phyloP scores from a whole-genome alignment of 2,888 invertebrate genomes.

The Callinectes sapidus region DNA sequence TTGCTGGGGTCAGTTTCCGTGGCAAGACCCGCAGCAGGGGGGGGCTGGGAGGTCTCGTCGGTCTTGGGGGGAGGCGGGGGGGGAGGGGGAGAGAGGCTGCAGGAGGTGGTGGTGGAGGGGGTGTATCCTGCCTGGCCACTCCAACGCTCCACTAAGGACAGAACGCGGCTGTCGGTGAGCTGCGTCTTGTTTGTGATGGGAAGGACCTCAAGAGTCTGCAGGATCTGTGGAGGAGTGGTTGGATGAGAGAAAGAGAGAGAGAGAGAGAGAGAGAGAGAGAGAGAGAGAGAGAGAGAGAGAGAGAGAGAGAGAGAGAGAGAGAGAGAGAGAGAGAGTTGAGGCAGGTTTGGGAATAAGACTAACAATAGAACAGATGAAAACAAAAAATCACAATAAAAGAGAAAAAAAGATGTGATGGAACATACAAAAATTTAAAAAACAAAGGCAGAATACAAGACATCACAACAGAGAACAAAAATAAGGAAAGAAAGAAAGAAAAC shows the following conservation, averaged over 20 bases:
- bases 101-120: slow-evolving; percentile 14
- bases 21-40: neutral
- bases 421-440: no score
- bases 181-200: slow-evolving; percentile 96
- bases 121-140: slow-evolving; percentile 75
- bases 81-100: slow-evolving; percentile 9
- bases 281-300: neutral
- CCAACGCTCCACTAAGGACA: slow-evolving; percentile 91
- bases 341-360: no score
- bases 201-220: slow-evolving; percentile 88
- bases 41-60: neutral
- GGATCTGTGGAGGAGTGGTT: slow-evolving; percentile 78
- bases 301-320: neutral
- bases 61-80: neutral
- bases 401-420: no score
- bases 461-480: neutral
- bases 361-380: no score
- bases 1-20: slow-evolving; percentile 54
- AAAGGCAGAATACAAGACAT: neutral
- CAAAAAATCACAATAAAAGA: no score
- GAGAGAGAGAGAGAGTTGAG: neutral
- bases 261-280: slow-evolving; percentile 5
- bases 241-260: slow-evolving; percentile 14
- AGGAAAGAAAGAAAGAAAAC: neutral
- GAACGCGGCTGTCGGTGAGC: slow-evolving; percentile 93